Percentiles rank a stretch among this genome's conserved stretches.
Conservation (phyloP, 2,888 invertebrate genomes). For the Dione juno region DNA sequence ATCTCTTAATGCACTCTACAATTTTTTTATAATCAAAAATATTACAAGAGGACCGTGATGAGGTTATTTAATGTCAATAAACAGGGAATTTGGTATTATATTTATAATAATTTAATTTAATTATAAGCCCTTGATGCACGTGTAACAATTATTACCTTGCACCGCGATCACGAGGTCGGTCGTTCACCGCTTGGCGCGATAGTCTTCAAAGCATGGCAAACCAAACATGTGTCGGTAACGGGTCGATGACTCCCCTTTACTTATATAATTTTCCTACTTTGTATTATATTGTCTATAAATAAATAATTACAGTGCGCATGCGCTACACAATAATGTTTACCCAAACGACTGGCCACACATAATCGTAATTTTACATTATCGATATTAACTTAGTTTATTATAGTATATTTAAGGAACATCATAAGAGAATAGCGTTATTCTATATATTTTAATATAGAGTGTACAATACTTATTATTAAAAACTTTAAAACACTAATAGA, state of each 20-base stretch:
- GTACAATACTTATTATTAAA: no score
- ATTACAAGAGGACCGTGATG: neutral
- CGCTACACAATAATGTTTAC: conserved; percentile 12
- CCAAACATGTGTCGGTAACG: conserved; percentile 39
- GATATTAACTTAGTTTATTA: neutral
- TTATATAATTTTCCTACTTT: conserved; percentile 43
- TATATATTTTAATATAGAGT: no score
- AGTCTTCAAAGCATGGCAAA: conserved; percentile 42
- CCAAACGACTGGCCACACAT: conserved; percentile 3
- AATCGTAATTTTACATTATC: neutral
- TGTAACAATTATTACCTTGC: conserved; percentile 44
- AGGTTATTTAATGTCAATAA: neutral
- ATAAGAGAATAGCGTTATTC: no score
- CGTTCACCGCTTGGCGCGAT: conserved; percentile 45
- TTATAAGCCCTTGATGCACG: conserved; percentile 32
- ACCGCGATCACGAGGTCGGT: conserved; percentile 47
- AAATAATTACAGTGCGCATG: conserved; percentile 23
- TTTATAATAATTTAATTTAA: conserved; percentile 6
- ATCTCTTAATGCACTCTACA: conserved; percentile 5
- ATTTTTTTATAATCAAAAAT: neutral
- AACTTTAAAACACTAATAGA: no score
- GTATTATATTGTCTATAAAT: conserved; percentile 34
- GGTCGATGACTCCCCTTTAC: conserved; percentile 49
- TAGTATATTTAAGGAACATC: no score
- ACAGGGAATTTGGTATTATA: neutral